Evolutionary conservation across 2,888 invertebrate species (phyloP).

Genomic region (Carabus problematicus): DNA sequence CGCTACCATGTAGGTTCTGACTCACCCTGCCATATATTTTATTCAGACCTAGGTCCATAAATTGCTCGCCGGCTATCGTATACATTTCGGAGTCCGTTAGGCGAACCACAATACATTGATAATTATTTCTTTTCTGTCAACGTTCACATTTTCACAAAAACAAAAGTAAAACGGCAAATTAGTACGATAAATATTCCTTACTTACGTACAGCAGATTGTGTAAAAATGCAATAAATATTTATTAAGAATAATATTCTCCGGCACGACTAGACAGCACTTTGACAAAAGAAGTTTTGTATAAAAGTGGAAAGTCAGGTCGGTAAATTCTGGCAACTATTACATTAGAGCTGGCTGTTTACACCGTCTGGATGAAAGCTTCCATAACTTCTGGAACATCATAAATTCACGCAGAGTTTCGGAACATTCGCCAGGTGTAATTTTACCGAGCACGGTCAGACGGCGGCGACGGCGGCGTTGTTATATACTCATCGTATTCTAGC

Average conservation of each 20-base stretch:
- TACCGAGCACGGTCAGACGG: constrained; percentile 8
- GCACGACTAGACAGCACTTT: background rate
- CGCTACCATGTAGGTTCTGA: constrained; percentile 16
- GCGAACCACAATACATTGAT: constrained; percentile 40
- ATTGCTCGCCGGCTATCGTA: constrained; percentile 24
- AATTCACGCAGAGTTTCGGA: constrained; percentile 31
- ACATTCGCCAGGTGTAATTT: constrained; percentile 34
- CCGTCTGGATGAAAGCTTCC: constrained; percentile 29
- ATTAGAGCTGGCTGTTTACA: constrained; percentile 27
- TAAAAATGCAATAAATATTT: constrained; percentile 36
- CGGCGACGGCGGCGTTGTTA: too few species aligned
- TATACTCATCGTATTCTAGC: too few species aligned
- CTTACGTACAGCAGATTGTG: constrained; percentile 17
- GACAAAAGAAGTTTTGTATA: background rate
- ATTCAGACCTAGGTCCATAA: constrained; percentile 34
- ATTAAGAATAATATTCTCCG: constrained; percentile 8
- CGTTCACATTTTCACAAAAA: constrained; percentile 31
- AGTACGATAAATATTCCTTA: constrained; percentile 27
- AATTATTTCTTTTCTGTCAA: constrained; percentile 41
- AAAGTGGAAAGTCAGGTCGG: constrained; percentile 6
- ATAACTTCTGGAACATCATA: constrained; percentile 34
- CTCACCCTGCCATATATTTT: constrained; percentile 32
- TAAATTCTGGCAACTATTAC: constrained; percentile 23
- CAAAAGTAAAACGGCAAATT: constrained; percentile 37
- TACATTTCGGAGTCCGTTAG: constrained; percentile 35